Conservation (phyloP, 2,888 invertebrate species). For the Tanaodytes sp. region DNA sequence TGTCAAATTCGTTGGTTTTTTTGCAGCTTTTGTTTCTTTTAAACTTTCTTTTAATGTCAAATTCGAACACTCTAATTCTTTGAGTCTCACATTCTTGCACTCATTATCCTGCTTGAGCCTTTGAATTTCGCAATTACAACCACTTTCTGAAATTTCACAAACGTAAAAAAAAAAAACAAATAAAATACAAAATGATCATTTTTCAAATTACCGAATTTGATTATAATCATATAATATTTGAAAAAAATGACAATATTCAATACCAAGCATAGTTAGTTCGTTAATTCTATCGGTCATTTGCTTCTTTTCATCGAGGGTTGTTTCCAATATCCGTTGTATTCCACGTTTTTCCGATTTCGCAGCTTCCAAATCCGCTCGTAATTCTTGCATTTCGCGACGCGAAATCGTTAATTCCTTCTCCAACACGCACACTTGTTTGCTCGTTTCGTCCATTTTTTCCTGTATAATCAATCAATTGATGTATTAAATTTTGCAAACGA, state of each 20-base stretch:
- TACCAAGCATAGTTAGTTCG: slow-evolving; percentile 77
- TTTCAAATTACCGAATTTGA: slow-evolving; percentile 7
- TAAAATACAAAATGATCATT: slow-evolving; percentile 2
- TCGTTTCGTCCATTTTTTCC: slow-evolving; percentile 74
- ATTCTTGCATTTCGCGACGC: slow-evolving; percentile 73
- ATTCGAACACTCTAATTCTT: slow-evolving; percentile 72
- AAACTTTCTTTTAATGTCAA: slow-evolving; percentile 48
- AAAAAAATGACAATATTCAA: neutral
- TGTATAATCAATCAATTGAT: no score
- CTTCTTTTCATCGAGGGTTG: slow-evolving; percentile 76
- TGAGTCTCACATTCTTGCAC: slow-evolving; percentile 72
- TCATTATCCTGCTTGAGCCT: slow-evolving; percentile 72
- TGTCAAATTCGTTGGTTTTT: no score
- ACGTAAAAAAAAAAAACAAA: slow-evolving; percentile 8
- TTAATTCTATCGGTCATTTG: slow-evolving; percentile 76
- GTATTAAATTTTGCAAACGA: no score
- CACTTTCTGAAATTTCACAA: no score
- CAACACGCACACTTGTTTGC: slow-evolving; percentile 73
- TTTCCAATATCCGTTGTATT: slow-evolving; percentile 76
- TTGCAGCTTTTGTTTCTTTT: slow-evolving; percentile 59
- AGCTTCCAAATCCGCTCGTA: slow-evolving; percentile 73
- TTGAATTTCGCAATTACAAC: slow-evolving; percentile 72
- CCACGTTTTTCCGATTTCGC: slow-evolving; percentile 76
- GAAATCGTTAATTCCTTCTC: slow-evolving; percentile 74
- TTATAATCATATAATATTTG: slow-evolving; percentile 1